Evolutionary conservation across 2,797 vertebrate species (phyloP), one percentile per base, ranked within the genome.

Genomic region (Alauda arvensis): DNA sequence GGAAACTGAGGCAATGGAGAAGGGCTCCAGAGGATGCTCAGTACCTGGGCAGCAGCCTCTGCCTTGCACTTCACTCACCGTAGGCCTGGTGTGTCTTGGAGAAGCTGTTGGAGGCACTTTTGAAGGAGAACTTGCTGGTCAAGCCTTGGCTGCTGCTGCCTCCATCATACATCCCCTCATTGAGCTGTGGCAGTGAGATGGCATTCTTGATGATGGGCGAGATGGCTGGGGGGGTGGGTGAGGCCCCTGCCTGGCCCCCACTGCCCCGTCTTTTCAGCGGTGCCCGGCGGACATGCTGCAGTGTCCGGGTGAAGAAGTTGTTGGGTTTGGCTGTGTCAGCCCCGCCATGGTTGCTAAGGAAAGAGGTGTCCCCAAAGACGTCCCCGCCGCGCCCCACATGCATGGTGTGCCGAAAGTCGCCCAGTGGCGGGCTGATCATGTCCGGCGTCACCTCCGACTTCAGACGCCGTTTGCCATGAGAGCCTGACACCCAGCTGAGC

Each of bases 171-270:
- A 91, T n/a, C 1, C 88, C 96, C 85, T 98, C 98, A 10, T 98
- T 98, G 77, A 99, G 98, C 95, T 99, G 98, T 0, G 99, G 99
- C 96, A 99, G 94, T 0, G 99, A 99, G 94, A 99, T 94, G 23
- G 98, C 98, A 0, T 99, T 99, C 96, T 99, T 99, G 96, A 99
- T 99, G 96, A 99, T 99, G 91, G 99, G 99, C 0, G 99, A 99
- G 89, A 99, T 0, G 17, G 97, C 95, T 0, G 99, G 99, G 0
- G 98, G 98, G 0, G 97, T 97, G 0, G 98, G 97, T 0, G 98
- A 97, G 39, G 97, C 93, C 1, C 91, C 94, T 0, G 67, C 95
- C 2, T 95, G 96, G 3, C 94, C 92, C 4, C 95, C 93, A 0
- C 96, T 62, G 59, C 97, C 5, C 92, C 98, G 89, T 74, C 95